Evolutionary conservation across 2,888 invertebrate genomes (phyloP), one percentile per base, ranked within the genome.

Genomic region (Herminia tarsipennalis): DNA sequence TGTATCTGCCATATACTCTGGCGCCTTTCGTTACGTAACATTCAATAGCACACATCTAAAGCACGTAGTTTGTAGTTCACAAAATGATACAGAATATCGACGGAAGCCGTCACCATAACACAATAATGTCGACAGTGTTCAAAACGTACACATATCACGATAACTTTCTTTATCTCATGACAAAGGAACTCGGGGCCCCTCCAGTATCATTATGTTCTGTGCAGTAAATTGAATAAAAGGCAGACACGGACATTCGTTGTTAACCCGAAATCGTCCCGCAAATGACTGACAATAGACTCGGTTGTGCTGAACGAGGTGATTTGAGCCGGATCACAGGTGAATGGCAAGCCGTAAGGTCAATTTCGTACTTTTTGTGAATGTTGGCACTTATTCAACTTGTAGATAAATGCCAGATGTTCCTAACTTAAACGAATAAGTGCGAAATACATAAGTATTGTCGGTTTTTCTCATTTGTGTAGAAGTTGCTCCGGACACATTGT

Each of bases 211-310:
- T 65, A 67, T 50, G 35, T 54, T 41, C 45, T 33, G 34, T 36
- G 52, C 48, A 54, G 50, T 60, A 67, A 65, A 67, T 67, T 67
- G 67, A 65, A 67, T 67, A 66, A 67, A 67, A 66, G 66, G 32
- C 49, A 45, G 48, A 47, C 49, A 51, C 74, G 72, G 76, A 76
- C 74, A 73, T 67, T 66, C 66, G 68, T 73, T 76, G 78, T 75
- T 75, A 76, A 67, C 76, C 66, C 68, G 42, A 62, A 66, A 62
- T 67, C 68, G 63, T 54, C 49, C 49, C 55, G 57, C 70, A 80
- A 83, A 82, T 79, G 72, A 80, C 76, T 75, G 69, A 78, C 79
- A 82, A 82, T 81, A 60, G 77, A 67, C 69, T 67, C 66, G 65
- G 73, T 76, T 78, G 73, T 67, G 58, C 45, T 43, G 58, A 69